Evolutionary conservation across 2,113 vertebrate genomes (phyloP), one percentile per base, ranked within the genome.

Genomic region (Coracopsis vasa): DNA sequence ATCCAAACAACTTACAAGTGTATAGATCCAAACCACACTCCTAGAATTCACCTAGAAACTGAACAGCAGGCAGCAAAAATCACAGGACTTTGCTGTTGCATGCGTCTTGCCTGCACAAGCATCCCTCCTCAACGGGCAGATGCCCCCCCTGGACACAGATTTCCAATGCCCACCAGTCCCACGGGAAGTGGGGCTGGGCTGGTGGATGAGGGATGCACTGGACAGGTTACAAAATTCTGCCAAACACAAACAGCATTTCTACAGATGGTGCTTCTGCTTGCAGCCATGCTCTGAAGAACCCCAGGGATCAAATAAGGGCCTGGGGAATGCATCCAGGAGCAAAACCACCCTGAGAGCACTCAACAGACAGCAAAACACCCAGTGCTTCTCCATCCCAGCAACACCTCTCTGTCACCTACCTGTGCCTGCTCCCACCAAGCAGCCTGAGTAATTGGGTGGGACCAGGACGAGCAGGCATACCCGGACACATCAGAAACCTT

Each of bases 371-470:
- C 27, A 62, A 27, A 77, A 78, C 60, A 39, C 4, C 0, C 1
- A 0, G 6, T 11, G 28, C 50, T n/a, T 39, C 37, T 39, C 58
- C 48, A 44, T 6, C 8, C 18, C 58, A 44, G 31, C 31, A 70
- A 15, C 17, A 29, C 44, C 33, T 28, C 53, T 67, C 10, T 2
- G 10, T 19, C 51, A 23, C 77, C 75, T 25, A n/a, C 48, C 24
- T 1, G 1, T 13, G 47, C 33, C 74, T 19, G 47, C 28, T 45
- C 29, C n/a, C 0, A 3, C 24, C 3, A 1, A 16, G 29, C 66
- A 72, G n/a, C 48, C 35, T 3, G 25, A 35, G 35, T 29, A 19
- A 13, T 2, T 16, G 21, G 21, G 7, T 19, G 16, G 33, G 29
- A 47, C 17, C 41, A 27, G 27, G 56, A 77, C 11, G 7, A 44